Evolutionary conservation across 2,113 vertebrate species (phyloP), one percentile per base, ranked within the genome.

Genomic region (Apteryx mantelli): DNA sequence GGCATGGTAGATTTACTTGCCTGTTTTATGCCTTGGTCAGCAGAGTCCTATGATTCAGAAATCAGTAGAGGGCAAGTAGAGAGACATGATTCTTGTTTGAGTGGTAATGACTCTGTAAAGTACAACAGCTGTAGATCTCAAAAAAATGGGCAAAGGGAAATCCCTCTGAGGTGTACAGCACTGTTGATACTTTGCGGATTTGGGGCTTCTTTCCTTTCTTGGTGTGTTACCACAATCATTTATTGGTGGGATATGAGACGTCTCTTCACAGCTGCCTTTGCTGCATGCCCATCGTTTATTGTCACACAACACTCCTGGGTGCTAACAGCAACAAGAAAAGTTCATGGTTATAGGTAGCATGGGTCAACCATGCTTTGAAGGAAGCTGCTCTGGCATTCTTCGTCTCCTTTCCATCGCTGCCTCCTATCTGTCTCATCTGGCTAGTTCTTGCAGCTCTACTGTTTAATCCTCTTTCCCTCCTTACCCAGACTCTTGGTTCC

Each of bases 271-370:
- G 48, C 50, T 63, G 50, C 42, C 21, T 44, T 70, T 86, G 60
- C 74, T 36, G 1, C 0, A 0, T 50, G 74, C 11, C 38, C 20
- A 10, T 6, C 36, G 1, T 24, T 28, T 5, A 1, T 18, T 68
- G 46, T 50, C 58, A 20, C 2, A 2, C 40, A 20, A 22, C 6
- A 21, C 48, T 80, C 13, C 20, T 16, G 9, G 52, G 42, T 38
- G 75, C 16, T 64, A 28, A 32, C 13, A 56, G 44, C 61, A 52
- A 28, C 32, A 56, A 61, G 65, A 92, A 22, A 16, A 73, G 28
- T 14, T 56, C 1, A 1, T 52, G n/a, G 19, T 89, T 87, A 15
- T 65, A 40, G 36, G 22, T 65, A 34, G 24, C 63, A 25, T 65
- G 36, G 63, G 36, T 36, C 25, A 38, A 15, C 12, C 36, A 36